These are phyloP conservation scores for Sinhomidia bicolor DNA, from an alignment of 2,888 invertebrate species.

Conservation along the genomic window DNA sequence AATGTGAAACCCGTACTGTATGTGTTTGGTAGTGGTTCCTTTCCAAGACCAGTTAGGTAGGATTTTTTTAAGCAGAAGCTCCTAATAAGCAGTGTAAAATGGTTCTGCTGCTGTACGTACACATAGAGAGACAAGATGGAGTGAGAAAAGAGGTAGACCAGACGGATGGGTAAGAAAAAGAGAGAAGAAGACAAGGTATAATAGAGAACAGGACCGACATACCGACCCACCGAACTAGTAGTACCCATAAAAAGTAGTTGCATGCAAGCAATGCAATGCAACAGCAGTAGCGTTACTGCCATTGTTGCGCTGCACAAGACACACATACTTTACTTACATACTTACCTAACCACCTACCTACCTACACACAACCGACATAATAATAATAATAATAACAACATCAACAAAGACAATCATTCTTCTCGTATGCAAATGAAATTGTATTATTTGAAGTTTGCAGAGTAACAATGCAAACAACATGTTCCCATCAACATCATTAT, in stretches of 20 bases:
- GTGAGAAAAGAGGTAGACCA: slow-evolving; percentile 32
- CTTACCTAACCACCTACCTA: not conserved
- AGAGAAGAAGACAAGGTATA: no score
- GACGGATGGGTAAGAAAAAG: slow-evolving; percentile 44
- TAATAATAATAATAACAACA: no score
- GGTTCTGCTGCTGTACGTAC: not conserved
- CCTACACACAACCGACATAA: not conserved
- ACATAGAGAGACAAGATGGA: not conserved
- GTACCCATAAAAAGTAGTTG: slow-evolving; percentile 23
- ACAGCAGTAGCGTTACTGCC: not conserved
- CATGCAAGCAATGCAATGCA: not conserved
- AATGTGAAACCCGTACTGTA: slow-evolving; percentile 25
- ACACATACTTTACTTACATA: slow-evolving; percentile 2
- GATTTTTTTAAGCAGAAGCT: slow-evolving; percentile 24
- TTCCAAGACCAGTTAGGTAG: slow-evolving; percentile 39
- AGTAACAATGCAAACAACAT: not conserved
- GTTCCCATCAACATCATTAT: slow-evolving; percentile 16
- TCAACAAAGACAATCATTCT: no score
- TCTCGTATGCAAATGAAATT: not conserved
- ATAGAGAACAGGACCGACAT: slow-evolving; percentile 47
- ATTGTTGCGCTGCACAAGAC: not conserved
- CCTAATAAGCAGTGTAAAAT: not conserved
- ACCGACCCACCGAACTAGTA: slow-evolving; percentile 60
- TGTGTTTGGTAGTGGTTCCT: not conserved
- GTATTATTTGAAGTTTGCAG: not conserved